phyloP scores from a whole-genome alignment of 2,113 vertebrate species.

The Anguilla japonica region DNA sequence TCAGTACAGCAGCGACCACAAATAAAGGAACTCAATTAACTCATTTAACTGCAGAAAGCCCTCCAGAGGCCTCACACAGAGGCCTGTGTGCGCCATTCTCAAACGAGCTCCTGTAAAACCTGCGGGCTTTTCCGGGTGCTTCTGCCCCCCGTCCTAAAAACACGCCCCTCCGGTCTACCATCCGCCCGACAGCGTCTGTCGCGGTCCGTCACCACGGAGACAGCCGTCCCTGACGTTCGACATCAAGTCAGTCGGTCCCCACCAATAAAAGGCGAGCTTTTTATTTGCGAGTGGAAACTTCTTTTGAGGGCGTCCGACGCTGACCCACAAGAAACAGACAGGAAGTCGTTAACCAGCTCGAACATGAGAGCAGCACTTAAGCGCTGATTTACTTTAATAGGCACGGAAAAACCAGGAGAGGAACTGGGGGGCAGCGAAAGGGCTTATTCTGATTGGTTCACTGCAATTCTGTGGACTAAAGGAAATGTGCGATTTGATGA shows the following conservation, averaged over 20 bases:
- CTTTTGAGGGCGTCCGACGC: slow-evolving; percentile 56
- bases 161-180: slow-evolving; percentile 31
- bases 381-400: too few relatives aligned
- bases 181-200: slow-evolving; percentile 48
- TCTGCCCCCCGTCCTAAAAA: slow-evolving; percentile 15
- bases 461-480: too few relatives aligned
- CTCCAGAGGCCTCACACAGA: background rate
- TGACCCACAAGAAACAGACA: slow-evolving; percentile 12
- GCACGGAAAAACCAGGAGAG: too few relatives aligned
- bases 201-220: slow-evolving; percentile 51
- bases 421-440: too few relatives aligned
- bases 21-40: slow-evolving; percentile 15
- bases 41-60: background rate
- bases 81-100: background rate
- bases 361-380: too few relatives aligned
- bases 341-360: too few relatives aligned
- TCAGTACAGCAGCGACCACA: background rate
- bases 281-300: slow-evolving; percentile 59
- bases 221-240: slow-evolving; percentile 25
- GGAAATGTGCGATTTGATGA: too few relatives aligned
- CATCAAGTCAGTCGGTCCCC: slow-evolving; percentile 45
- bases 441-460: too few relatives aligned
- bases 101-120: background rate
- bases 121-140: background rate
- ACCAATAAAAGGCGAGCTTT: slow-evolving; percentile 53